A percentile compares a stretch with the other conserved stretches of the same genome.
phyloP scores from a whole-genome alignment of 2,113 vertebrate genomes.

The Semicossyphus pulcher region DNA sequence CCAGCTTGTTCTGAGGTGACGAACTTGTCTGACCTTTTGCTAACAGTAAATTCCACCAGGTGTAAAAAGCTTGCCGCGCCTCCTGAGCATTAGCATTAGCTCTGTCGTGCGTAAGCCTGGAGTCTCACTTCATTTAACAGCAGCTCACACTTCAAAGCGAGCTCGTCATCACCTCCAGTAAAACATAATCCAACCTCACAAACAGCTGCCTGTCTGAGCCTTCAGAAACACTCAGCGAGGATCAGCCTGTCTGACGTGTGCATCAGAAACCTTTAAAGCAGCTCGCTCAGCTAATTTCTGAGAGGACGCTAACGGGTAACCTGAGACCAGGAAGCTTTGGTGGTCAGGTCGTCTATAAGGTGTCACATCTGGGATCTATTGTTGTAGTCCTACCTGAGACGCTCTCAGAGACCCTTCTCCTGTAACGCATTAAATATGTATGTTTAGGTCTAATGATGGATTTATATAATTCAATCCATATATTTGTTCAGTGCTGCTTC shows the following conservation, averaged over 20 bases:
- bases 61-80: not conserved
- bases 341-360: not conserved
- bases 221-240: not conserved
- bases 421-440: too few relatives aligned
- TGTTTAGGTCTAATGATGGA: too few relatives aligned
- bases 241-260: not conserved
- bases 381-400: not conserved
- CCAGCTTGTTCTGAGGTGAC: too few relatives aligned
- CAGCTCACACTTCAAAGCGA: constrained; percentile 10
- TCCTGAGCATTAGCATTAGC: not conserved
- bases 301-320: not conserved
- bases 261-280: not conserved
- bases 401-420: too few relatives aligned
- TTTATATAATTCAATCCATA: too few relatives aligned
- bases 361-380: not conserved
- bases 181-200: constrained; percentile 11
- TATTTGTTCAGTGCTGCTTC: too few relatives aligned
- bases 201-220: constrained; percentile 3
- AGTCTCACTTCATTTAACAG: not conserved
- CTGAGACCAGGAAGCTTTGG: not conserved
- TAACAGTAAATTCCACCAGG: not conserved
- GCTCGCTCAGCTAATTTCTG: not conserved
- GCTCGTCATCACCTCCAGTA: not conserved
- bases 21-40: not conserved
- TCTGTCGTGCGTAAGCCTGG: not conserved